These are phyloP conservation scores for Bufotes viridis DNA, from an alignment of 2,797 vertebrate genomes.

Conservation along the genomic window DNA sequence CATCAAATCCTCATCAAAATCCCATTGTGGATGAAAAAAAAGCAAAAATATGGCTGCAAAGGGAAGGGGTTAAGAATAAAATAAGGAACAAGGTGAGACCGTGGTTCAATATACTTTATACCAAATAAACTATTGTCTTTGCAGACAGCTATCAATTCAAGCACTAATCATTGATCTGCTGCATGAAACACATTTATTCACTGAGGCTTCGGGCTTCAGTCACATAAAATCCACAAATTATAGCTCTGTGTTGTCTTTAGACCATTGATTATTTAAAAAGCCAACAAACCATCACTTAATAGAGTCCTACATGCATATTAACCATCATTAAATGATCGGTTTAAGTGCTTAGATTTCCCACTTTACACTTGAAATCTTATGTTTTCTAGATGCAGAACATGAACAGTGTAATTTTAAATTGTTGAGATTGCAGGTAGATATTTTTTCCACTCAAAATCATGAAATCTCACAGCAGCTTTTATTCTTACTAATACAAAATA, in stretches of 20 bases:
- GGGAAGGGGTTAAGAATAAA: neutral
- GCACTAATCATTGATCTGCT: constrained; percentile 29
- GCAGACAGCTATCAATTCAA: neutral
- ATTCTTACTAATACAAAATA: neutral
- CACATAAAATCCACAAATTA: constrained; percentile 32
- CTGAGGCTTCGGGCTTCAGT: neutral
- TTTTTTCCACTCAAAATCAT: neutral
- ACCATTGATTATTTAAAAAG: constrained; percentile 12
- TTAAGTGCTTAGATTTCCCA: constrained; percentile 7
- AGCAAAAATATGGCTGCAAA: no score
- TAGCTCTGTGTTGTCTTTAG: constrained; percentile 2
- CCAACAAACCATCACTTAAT: constrained; percentile 25
- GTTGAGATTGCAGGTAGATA: neutral
- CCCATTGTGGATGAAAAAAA: no score
- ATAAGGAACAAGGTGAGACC: neutral
- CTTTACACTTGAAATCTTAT: constrained; percentile 2
- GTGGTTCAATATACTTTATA: neutral
- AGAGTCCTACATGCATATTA: constrained; percentile 26
- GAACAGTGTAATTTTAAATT: constrained; percentile 17
- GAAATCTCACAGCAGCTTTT: constrained; percentile 16
- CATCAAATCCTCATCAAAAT: no score
- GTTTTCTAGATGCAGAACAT: constrained; percentile 5
- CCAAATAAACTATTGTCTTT: neutral
- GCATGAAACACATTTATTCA: constrained; percentile 18
- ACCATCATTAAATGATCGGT: constrained; percentile 2